Evolutionary conservation across 2,797 vertebrate species (phyloP).

Genomic region (Mus caroli): DNA sequence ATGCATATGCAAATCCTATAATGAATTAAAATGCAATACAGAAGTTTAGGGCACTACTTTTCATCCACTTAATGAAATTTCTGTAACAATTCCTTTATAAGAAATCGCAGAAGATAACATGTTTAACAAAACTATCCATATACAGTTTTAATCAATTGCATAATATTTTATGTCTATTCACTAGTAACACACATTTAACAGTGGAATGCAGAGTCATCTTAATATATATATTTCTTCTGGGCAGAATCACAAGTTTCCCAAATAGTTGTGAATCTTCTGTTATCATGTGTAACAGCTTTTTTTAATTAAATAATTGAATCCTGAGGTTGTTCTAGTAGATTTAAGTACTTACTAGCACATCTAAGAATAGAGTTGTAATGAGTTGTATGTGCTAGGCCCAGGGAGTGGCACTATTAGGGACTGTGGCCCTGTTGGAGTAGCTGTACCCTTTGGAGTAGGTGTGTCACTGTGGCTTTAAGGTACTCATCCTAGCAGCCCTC

Average conservation of each 20-base stretch:
- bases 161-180: conserved; percentile 17
- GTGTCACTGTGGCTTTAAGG: background rate
- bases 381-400: background rate
- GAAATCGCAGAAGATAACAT: background rate
- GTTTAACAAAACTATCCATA: background rate
- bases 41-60: background rate
- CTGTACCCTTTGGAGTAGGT: background rate
- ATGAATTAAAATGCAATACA: background rate
- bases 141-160: background rate
- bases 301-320: conserved; percentile 38
- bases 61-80: conserved; percentile 30
- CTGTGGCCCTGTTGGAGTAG: background rate
- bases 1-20: background rate
- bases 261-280: background rate
- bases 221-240: background rate
- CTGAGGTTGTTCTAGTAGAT: conserved; percentile 19
- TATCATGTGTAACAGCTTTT: background rate
- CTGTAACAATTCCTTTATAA: conserved; percentile 19
- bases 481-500: background rate
- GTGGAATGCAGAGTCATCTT: background rate
- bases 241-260: background rate
- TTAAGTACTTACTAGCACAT: background rate
- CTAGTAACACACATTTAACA: background rate
- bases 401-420: background rate
- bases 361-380: background rate